Conservation (phyloP, 2,797 vertebrate species). For the Euthynnus affinis region DNA sequence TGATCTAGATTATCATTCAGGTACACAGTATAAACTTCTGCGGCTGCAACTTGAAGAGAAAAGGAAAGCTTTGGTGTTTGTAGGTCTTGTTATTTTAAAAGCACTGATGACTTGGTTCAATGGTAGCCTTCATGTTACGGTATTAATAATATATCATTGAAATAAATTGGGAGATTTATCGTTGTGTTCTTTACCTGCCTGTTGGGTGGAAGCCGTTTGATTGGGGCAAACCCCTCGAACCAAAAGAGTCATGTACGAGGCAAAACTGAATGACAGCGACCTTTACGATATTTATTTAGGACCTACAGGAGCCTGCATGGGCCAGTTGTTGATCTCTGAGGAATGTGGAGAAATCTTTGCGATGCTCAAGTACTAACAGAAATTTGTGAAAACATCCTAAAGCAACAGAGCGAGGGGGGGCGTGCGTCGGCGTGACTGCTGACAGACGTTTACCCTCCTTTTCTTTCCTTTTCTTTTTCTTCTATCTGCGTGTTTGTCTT, state of each 20-base stretch:
- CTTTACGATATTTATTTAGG: not conserved
- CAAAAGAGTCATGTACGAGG: too few species aligned
- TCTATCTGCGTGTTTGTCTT: not conserved
- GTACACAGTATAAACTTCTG: too few species aligned
- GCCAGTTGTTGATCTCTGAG: not conserved
- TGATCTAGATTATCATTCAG: too few species aligned
- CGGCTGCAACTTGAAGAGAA: too few species aligned
- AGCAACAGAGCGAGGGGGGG: not conserved
- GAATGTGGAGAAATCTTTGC: not conserved
- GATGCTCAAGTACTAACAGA: not conserved
- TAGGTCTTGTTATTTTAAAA: too few species aligned
- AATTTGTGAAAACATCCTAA: constrained; percentile 12
- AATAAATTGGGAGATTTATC: too few species aligned
- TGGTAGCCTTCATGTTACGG: too few species aligned
- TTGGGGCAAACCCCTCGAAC: not conserved
- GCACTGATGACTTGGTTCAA: not conserved
- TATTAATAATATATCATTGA: too few species aligned
- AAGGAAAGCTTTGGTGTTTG: too few species aligned
- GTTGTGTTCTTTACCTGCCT: not conserved
- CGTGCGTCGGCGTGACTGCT: not conserved
- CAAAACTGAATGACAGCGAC: not conserved
- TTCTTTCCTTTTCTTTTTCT: too few species aligned
- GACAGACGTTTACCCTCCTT: constrained; percentile 18
- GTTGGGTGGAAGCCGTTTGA: not conserved
- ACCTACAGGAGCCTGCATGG: not conserved